Conservation (phyloP, 2,113 vertebrate species). For the Gymnogyps californianus region DNA sequence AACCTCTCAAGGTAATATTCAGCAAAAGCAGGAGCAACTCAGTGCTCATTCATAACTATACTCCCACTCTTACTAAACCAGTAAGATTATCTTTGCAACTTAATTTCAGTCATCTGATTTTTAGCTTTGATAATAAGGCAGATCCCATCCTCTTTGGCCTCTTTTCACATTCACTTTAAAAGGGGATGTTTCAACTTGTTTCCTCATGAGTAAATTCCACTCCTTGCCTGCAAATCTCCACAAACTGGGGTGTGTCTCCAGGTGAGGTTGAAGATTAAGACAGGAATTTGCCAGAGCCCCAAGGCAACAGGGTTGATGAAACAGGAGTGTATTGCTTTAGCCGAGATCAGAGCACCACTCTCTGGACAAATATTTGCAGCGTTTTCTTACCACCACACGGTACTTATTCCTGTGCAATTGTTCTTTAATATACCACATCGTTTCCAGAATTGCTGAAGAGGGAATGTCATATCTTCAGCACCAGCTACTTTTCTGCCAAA, state of each 20-base stretch:
- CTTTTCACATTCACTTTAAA: neutral
- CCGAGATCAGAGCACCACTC: constrained; percentile 42
- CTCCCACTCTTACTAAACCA: neutral
- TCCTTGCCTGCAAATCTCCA: neutral
- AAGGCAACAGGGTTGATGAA: neutral
- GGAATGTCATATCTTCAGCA: neutral
- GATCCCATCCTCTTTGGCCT: neutral
- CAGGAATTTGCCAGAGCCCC: neutral
- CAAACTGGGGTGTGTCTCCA: neutral
- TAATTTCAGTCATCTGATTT: neutral
- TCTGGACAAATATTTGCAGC: constrained; percentile 1
- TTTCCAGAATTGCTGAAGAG: neutral
- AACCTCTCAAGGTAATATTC: neutral
- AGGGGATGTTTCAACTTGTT: neutral
- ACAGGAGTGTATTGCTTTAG: neutral
- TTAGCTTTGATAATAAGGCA: neutral
- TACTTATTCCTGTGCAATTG: neutral
- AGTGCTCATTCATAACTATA: neutral
- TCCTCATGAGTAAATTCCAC: neutral
- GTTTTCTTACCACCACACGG: neutral
- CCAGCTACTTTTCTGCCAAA: neutral
- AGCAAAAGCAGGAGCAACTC: neutral
- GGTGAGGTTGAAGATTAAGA: neutral
- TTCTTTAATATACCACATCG: neutral
- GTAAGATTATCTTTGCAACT: neutral